Percentiles rank a stretch among this genome's conserved stretches.
phyloP scores from a whole-genome alignment of 92 coral and sea anemone species.

The Anthopleura xanthogrammica region DNA sequence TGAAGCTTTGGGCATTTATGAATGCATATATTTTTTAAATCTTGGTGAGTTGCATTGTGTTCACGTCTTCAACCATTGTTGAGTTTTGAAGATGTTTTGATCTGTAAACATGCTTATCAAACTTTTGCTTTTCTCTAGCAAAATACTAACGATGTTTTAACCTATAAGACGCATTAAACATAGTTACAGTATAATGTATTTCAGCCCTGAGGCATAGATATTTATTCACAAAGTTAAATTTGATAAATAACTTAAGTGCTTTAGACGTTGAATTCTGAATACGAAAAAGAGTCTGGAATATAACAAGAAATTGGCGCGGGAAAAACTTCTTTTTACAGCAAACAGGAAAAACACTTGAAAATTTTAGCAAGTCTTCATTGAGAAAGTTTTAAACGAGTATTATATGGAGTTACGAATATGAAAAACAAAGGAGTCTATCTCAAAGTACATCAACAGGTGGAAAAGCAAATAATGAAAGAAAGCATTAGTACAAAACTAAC shows the following conservation, averaged over 20 bases:
- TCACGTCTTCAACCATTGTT: neutral
- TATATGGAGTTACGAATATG: neutral
- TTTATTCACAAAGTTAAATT: no score
- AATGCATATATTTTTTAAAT: neutral
- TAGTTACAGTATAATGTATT: no score
- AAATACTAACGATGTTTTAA: neutral
- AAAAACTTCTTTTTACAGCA: no score
- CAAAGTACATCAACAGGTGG: constrained; percentile 1
- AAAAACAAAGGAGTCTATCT: neutral
- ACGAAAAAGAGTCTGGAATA: no score
- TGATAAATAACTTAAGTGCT: no score
- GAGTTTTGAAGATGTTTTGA: neutral
- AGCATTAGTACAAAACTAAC: neutral
- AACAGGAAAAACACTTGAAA: no score
- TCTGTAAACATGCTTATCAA: neutral
- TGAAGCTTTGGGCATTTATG: neutral
- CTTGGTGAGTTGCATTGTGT: neutral
- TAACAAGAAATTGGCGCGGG: no score
- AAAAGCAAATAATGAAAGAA: neutral
- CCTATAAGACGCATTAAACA: no score
- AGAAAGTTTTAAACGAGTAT: no score
- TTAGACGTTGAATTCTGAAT: no score
- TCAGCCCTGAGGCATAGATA: no score
- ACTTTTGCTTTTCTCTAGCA: neutral
- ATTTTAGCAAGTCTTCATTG: no score